Evolutionary conservation across 2,113 vertebrate genomes (phyloP).

Genomic region (Pontoporia blainvillei): DNA sequence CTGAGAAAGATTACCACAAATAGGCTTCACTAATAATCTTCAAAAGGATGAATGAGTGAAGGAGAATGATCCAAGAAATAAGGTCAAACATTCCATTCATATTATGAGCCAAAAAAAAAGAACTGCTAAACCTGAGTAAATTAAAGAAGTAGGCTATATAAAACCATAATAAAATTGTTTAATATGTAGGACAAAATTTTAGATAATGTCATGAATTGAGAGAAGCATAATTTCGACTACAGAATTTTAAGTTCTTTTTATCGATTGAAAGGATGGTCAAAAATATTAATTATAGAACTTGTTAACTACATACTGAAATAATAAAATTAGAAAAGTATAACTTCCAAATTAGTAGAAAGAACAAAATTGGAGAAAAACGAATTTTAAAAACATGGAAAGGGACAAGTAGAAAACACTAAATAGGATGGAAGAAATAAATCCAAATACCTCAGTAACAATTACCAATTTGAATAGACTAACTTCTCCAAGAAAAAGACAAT

Average conservation of each 20-base stretch:
- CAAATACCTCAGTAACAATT: not conserved
- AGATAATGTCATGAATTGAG: not conserved
- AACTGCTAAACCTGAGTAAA: not conserved
- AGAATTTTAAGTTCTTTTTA: not conserved
- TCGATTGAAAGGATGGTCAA: not conserved
- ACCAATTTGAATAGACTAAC: not conserved
- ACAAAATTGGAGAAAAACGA: not conserved
- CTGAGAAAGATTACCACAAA: not conserved
- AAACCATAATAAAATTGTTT: not conserved
- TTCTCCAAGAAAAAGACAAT: not conserved
- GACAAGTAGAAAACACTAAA: not conserved
- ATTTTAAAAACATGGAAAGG: not conserved
- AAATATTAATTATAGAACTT: not conserved
- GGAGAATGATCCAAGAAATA: not conserved
- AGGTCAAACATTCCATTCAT: not conserved
- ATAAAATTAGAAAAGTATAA: not conserved
- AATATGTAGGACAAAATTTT: not conserved
- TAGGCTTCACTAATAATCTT: not conserved
- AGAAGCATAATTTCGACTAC: not conserved
- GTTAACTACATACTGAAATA: not conserved
- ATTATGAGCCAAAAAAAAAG: not conserved
- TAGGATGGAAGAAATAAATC: not conserved
- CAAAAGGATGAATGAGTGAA: not conserved
- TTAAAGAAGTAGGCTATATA: not conserved
- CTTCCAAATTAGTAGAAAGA: not conserved